Conservation (phyloP, 2,113 vertebrate genomes). For the Cromileptes altivelis region DNA sequence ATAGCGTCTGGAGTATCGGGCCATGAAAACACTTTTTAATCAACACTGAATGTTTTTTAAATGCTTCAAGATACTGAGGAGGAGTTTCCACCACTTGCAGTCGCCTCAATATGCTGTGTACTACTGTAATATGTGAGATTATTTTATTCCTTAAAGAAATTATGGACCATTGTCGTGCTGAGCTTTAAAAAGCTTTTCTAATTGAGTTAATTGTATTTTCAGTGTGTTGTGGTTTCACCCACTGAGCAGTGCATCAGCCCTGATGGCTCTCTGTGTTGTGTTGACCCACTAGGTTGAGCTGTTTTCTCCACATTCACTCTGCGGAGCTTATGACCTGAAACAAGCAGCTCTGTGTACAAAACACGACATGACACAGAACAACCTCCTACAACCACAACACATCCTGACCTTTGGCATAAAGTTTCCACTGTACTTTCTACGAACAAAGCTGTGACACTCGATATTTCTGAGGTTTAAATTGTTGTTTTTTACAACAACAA, state of each 20-base stretch:
- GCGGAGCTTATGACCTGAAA: slow-evolving; percentile 44
- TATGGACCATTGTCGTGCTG: background rate
- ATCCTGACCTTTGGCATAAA: slow-evolving; percentile 40
- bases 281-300: slow-evolving; percentile 62
- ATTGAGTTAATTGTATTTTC: background rate
- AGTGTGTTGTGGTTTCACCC: background rate
- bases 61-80: slow-evolving; percentile 29
- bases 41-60: slow-evolving; percentile 47
- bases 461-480: slow-evolving; percentile 14
- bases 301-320: slow-evolving; percentile 53
- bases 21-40: slow-evolving; percentile 26
- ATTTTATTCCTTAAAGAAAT: background rate
- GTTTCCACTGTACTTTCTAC: slow-evolving; percentile 33
- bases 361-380: slow-evolving; percentile 46
- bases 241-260: background rate
- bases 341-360: slow-evolving; percentile 73
- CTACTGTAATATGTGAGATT: background rate
- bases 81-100: background rate
- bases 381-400: slow-evolving; percentile 38
- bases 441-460: background rate
- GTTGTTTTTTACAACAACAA: background rate
- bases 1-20: slow-evolving; percentile 13
- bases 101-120: background rate
- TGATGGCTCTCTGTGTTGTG: slow-evolving; percentile 5
- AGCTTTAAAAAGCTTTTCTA: background rate